Conservation (phyloP, 2,113 vertebrate genomes). For the Tauraco erythrolophus region DNA sequence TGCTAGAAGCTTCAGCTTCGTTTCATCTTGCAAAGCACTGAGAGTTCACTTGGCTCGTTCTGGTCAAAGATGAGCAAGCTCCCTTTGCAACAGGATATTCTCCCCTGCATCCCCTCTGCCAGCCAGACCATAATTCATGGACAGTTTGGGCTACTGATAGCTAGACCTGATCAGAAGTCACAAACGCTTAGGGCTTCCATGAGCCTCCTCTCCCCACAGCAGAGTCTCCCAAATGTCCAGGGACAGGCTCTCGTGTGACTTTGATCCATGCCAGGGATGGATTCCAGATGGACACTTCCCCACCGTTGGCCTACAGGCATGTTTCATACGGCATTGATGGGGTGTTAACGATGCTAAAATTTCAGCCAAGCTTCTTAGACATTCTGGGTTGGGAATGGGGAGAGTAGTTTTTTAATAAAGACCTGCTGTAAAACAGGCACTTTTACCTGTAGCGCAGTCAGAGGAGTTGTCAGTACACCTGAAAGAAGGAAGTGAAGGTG, state of each 20-base stretch:
- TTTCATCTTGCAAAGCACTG: background rate
- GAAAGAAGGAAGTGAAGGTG: background rate
- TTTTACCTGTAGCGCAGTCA: background rate
- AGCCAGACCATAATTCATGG: background rate
- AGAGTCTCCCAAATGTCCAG: background rate
- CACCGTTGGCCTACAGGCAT: background rate
- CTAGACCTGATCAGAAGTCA: background rate
- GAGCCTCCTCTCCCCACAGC: background rate
- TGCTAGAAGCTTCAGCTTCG: background rate
- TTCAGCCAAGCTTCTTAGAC: slow-evolving; percentile 11
- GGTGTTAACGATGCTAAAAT: slow-evolving; percentile 60
- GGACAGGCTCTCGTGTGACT: background rate
- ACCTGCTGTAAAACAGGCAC: background rate
- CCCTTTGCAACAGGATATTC: background rate
- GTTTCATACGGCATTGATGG: slow-evolving; percentile 49
- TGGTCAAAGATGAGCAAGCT: background rate
- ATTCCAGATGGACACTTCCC: slow-evolving; percentile 52
- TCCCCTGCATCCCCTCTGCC: background rate
- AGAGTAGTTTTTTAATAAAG: background rate
- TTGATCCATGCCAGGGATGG: slow-evolving; percentile 50
- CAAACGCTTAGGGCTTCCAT: background rate
- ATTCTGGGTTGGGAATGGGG: background rate
- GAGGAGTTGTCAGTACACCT: background rate
- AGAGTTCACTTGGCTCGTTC: background rate
- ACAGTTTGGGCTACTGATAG: background rate